Evolutionary conservation across 2,888 invertebrate genomes (phyloP).

Genomic region (Melanotus villosus): DNA sequence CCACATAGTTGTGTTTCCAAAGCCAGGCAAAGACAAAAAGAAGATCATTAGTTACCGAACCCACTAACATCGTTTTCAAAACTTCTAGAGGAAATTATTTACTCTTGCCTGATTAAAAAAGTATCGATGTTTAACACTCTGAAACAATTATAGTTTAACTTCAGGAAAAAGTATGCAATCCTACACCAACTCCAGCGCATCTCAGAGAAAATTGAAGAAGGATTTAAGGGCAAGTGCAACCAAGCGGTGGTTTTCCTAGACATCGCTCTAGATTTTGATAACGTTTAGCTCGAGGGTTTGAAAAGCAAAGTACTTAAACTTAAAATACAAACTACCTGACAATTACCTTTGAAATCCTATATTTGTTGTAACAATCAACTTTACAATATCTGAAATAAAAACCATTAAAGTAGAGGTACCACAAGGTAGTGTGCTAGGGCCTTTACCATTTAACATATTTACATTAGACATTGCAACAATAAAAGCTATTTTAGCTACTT

Average conservation of each 20-base stretch:
- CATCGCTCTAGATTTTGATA: not conserved
- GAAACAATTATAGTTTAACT: not conserved
- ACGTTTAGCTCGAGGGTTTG: not conserved
- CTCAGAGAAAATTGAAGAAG: not conserved
- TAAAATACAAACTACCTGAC: slow-evolving; percentile 1
- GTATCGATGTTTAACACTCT: not conserved
- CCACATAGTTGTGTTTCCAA: no score
- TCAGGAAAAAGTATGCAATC: not conserved
- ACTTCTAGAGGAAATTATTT: not conserved
- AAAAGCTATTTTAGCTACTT: not conserved
- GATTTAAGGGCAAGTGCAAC: not conserved
- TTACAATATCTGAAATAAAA: slow-evolving; percentile 7
- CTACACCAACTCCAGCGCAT: slow-evolving; percentile 7
- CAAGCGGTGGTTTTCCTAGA: not conserved
- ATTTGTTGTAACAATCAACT: not conserved
- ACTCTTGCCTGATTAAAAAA: not conserved
- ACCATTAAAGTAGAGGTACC: not conserved
- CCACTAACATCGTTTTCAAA: not conserved
- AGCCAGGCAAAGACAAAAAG: no score
- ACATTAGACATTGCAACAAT: not conserved
- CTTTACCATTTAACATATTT: not conserved
- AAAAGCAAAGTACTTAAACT: not conserved
- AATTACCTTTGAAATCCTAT: not conserved
- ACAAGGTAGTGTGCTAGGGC: slow-evolving; percentile 1
- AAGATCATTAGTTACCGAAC: no score